Evolutionary conservation across 2,797 vertebrate genomes (phyloP).

Genomic region (Apodemus agrarius): DNA sequence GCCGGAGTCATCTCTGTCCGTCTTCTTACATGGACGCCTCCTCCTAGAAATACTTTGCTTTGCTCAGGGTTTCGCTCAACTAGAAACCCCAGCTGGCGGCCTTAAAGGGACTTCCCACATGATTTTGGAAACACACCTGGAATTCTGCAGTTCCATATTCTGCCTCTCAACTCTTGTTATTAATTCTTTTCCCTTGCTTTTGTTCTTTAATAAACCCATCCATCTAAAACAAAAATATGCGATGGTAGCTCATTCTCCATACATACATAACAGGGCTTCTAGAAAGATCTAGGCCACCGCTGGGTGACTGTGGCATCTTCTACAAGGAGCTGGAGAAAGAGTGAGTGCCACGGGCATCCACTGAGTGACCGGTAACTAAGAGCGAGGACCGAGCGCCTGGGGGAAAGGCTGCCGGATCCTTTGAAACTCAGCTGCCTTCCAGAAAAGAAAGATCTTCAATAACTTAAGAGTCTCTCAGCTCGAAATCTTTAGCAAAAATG

Average conservation of each 20-base stretch:
- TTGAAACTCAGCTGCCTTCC: conserved; percentile 73
- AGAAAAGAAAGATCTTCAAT: conserved; percentile 62
- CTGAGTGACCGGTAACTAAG: conserved; percentile 66
- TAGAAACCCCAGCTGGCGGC: not conserved
- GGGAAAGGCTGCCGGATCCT: not conserved
- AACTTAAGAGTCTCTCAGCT: conserved; percentile 69
- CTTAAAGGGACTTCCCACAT: not conserved
- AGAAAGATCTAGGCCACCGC: conserved; percentile 44
- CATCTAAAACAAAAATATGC: not conserved
- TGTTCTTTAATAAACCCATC: not conserved
- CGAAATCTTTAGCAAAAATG: conserved; percentile 78
- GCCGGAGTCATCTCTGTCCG: not conserved
- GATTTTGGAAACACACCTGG: not conserved
- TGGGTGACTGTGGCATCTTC: not conserved
- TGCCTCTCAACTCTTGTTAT: not conserved
- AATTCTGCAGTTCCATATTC: not conserved
- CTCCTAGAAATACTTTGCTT: not conserved
- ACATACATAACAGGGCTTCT: not conserved
- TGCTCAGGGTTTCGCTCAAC: not conserved
- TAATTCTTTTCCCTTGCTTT: not conserved
- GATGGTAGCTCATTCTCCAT: not conserved
- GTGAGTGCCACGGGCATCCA: conserved; percentile 22
- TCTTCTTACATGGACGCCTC: not conserved
- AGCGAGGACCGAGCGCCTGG: conserved; percentile 39
- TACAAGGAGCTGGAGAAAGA: conserved; percentile 56